Percentiles rank a stretch among this genome's conserved stretches.
Conservation (phyloP, 2,113 vertebrate species). For the Micronisus gabar region DNA sequence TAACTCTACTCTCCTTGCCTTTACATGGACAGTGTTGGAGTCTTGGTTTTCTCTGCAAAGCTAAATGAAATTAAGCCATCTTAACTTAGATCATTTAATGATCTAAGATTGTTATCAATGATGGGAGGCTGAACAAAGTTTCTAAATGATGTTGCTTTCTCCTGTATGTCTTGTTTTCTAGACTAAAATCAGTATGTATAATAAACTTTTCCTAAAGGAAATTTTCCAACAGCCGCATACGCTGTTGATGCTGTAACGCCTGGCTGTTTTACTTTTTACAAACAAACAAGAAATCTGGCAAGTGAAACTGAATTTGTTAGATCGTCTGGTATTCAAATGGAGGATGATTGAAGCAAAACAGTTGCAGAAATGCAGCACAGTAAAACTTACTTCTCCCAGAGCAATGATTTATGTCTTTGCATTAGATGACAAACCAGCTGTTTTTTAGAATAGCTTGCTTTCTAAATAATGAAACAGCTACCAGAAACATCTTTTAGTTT, state of each 20-base stretch:
- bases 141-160: neutral
- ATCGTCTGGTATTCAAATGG: neutral
- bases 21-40: neutral
- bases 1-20: neutral
- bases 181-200: neutral
- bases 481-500: neutral
- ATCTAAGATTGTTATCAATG: neutral
- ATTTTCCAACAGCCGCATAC: neutral
- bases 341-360: neutral
- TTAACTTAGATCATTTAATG: neutral
- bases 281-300: conserved; percentile 20
- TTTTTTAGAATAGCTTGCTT: neutral
- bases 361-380: neutral
- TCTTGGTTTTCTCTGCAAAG: neutral
- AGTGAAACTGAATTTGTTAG: neutral
- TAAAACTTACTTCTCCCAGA: neutral
- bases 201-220: neutral
- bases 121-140: neutral
- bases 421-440: neutral
- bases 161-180: neutral
- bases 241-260: conserved; percentile 1
- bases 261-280: neutral
- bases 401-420: neutral
- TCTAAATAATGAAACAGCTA: neutral
- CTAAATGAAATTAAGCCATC: neutral